Evolutionary conservation across 2,797 vertebrate genomes (phyloP).

Genomic region (Leuciscus waleckii): DNA sequence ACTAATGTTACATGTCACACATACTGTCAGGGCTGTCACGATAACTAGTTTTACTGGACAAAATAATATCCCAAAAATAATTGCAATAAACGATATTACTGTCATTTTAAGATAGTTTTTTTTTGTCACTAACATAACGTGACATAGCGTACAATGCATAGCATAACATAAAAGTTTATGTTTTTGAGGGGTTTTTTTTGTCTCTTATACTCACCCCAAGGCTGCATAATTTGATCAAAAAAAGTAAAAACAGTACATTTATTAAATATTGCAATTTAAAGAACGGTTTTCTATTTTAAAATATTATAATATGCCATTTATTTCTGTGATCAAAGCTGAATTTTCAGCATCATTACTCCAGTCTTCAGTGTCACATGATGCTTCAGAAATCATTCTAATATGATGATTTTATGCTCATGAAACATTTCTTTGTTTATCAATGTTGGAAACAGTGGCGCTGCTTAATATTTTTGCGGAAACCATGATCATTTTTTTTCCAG

Average conservation of each 20-base stretch:
- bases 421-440: not conserved
- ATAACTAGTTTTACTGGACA: not conserved
- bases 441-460: not conserved
- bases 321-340: not conserved
- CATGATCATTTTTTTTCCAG: not conserved
- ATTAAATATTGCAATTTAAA: no score
- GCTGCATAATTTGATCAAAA: not conserved
- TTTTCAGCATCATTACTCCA: not conserved
- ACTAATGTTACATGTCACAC: conserved; percentile 1
- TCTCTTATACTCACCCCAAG: not conserved
- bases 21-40: not conserved
- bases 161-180: not conserved
- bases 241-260: not conserved
- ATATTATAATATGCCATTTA: not conserved
- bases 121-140: not conserved
- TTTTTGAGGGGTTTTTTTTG: no score
- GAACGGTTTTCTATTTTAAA: not conserved
- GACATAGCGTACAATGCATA: no score
- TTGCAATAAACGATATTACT: not conserved
- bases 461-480: not conserved
- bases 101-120: not conserved
- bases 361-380: not conserved
- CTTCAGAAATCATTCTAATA: not conserved
- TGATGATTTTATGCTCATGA: not conserved
- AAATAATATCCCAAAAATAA: not conserved